These are phyloP conservation scores for Sula dactylatra DNA, from an alignment of 2,113 vertebrate genomes.

Conservation along the genomic window DNA sequence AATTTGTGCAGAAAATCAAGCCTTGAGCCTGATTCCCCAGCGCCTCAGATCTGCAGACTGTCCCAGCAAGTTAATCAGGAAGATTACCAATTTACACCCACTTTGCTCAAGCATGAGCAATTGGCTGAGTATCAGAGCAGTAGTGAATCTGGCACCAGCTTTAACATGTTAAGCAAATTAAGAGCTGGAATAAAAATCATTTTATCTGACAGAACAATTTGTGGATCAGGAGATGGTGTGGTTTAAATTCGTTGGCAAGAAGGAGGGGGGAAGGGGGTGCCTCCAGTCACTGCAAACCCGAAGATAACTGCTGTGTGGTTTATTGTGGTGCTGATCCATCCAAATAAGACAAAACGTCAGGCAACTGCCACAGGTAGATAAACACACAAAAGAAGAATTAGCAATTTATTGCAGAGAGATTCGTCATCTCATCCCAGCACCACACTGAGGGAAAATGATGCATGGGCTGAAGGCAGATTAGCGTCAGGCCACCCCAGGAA, in stretches of 20 bases:
- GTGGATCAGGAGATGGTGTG: neutral
- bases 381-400: neutral
- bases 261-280: neutral
- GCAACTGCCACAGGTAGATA: conserved; percentile 22
- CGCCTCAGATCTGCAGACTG: neutral
- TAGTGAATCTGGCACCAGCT: neutral
- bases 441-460: neutral
- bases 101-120: conserved; percentile 11
- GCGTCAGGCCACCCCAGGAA: neutral
- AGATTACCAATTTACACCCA: conserved; percentile 32
- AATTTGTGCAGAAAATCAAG: neutral
- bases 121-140: conserved; percentile 1
- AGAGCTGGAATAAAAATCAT: conserved; percentile 29
- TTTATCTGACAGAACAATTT: conserved; percentile 30
- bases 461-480: neutral
- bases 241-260: neutral
- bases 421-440: neutral
- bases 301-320: conserved; percentile 14
- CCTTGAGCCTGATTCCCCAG: neutral
- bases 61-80: conserved; percentile 21
- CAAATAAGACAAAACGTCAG: neutral
- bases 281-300: neutral
- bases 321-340: neutral
- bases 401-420: neutral
- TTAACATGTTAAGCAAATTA: conserved; percentile 40